Percentiles rank a stretch among this genome's conserved stretches.
phyloP scores from a whole-genome alignment of 2,797 vertebrate genomes.

The Poeciliopsis presidionis region DNA sequence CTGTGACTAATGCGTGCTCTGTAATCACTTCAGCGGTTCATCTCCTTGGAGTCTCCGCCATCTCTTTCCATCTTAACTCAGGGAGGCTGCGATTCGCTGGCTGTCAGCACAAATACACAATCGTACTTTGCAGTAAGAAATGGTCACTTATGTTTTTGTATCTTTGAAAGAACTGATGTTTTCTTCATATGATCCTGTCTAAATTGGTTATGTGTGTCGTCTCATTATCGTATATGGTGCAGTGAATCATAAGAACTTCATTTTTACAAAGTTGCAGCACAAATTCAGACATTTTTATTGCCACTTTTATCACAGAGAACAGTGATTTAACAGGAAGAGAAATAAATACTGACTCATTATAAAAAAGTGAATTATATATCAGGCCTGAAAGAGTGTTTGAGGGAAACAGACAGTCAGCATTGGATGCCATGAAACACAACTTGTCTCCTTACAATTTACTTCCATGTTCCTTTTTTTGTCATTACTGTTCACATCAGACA shows the following conservation, averaged over 20 bases:
- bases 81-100: neutral
- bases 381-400: neutral
- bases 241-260: neutral
- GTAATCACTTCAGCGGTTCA: conserved; percentile 48
- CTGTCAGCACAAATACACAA: neutral
- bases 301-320: neutral
- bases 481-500: neutral
- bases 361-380: neutral
- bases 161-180: neutral
- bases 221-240: neutral
- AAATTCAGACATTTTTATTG: neutral
- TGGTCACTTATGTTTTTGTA: neutral
- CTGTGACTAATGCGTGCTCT: conserved; percentile 26
- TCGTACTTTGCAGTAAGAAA: neutral
- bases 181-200: neutral
- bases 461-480: neutral
- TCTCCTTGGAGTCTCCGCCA: conserved; percentile 18
- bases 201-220: neutral
- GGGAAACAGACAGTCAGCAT: neutral
- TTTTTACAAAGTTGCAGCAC: neutral
- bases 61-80: conserved; percentile 27
- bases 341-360: neutral
- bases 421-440: neutral
- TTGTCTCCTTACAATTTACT: neutral
- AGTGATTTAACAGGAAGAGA: neutral